Evolutionary conservation across 2,888 invertebrate genomes (phyloP).

Genomic region (Sminthurinus aureus): DNA sequence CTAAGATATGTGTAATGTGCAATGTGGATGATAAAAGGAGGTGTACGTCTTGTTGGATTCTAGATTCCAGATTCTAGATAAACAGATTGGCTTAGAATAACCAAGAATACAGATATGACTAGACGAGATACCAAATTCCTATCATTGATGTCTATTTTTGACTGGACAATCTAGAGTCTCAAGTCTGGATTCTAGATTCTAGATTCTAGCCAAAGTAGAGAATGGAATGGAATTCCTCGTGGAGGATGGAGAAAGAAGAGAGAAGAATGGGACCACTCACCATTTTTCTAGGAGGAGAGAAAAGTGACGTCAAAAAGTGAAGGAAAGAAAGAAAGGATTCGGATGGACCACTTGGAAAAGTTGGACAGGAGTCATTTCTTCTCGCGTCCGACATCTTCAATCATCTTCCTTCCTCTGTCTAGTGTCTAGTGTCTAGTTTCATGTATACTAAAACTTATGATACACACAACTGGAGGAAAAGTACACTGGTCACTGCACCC

Average conservation of each 20-base stretch:
- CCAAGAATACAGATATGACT: too few species aligned
- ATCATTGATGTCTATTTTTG: not conserved
- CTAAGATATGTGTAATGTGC: too few species aligned
- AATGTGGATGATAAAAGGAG: too few species aligned
- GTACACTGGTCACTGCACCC: not conserved
- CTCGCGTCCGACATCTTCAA: conserved; percentile 51
- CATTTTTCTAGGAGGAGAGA: too few species aligned
- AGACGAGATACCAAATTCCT: too few species aligned
- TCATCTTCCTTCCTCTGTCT: conserved; percentile 44
- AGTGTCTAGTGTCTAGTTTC: not conserved
- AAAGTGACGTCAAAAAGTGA: not conserved
- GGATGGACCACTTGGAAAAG: conserved; percentile 45
- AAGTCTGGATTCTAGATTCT: not conserved
- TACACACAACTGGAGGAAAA: not conserved
- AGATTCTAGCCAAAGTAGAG: not conserved
- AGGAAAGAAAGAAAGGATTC: not conserved
- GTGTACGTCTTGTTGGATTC: too few species aligned
- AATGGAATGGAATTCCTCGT: not conserved
- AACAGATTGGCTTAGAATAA: too few species aligned
- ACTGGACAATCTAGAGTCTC: conserved; percentile 16
- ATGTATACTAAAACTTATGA: not conserved
- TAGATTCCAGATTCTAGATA: too few species aligned
- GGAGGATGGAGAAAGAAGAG: not conserved
- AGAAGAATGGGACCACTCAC: conserved; percentile 2
- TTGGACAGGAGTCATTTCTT: conserved; percentile 53